Percentiles rank a stretch among this genome's conserved stretches.
These are phyloP conservation scores for Pachypeltis micranthus DNA, from an alignment of 1,140 invertebrate species.

Conservation along the genomic window DNA sequence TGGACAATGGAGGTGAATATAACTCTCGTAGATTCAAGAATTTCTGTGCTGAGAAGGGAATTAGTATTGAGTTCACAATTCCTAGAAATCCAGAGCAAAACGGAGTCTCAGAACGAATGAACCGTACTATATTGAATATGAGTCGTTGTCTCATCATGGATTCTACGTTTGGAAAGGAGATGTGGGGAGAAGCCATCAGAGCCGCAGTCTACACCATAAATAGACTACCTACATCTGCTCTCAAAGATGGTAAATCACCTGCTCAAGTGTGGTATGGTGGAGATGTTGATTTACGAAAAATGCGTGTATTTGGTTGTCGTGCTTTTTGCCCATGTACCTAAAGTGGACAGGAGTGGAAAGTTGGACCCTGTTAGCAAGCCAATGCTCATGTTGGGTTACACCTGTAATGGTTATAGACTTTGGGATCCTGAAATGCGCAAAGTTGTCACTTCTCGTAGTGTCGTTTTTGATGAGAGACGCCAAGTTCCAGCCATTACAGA, in stretches of 20 bases:
- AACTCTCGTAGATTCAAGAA: conserved; percentile 29
- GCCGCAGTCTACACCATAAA: conserved; percentile 19
- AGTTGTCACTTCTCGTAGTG: not conserved
- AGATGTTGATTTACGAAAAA: not conserved
- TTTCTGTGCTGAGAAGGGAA: conserved; percentile 30
- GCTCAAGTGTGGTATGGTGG: not conserved
- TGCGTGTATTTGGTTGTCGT: not conserved
- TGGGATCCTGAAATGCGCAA: not conserved
- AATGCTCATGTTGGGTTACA: not conserved
- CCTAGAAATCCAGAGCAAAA: conserved; percentile 34
- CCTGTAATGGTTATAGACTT: not conserved
- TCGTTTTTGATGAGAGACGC: not conserved
- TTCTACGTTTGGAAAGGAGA: not conserved
- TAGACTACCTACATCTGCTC: not conserved
- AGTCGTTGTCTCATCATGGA: conserved; percentile 12
- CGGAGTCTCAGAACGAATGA: conserved; percentile 31
- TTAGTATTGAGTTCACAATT: conserved; percentile 29
- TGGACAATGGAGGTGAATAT: conserved; percentile 38
- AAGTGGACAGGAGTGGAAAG: not conserved
- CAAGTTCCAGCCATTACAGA: not conserved
- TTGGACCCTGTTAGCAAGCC: not conserved
- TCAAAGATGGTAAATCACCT: not conserved
- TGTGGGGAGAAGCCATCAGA: conserved; percentile 20
- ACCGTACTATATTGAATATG: conserved; percentile 23
- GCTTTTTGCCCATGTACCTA: not conserved